Conservation (phyloP, 2,888 invertebrate species). For the Nemotelus nigrinus region DNA sequence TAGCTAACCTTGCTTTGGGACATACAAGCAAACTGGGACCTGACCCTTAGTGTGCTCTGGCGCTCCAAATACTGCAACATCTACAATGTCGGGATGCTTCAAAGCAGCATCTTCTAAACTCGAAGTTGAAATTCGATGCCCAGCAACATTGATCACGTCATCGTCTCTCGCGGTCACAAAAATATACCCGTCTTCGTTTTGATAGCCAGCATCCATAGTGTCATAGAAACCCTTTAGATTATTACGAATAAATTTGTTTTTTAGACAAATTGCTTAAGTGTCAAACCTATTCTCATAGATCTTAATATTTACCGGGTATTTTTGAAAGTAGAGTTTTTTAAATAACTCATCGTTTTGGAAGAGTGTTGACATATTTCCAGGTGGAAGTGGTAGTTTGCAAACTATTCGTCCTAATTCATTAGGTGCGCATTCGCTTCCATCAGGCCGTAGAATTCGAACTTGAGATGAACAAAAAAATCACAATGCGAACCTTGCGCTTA, state of each 20-base stretch:
- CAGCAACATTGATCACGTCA: conserved; percentile 94
- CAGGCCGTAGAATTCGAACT: conserved; percentile 75
- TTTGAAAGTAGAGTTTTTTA: conserved; percentile 82
- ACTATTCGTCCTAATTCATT: conserved; percentile 86
- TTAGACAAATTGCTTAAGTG: not conserved
- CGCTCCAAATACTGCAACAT: conserved; percentile 90
- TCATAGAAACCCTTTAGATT: conserved; percentile 70
- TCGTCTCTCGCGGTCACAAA: conserved; percentile 92
- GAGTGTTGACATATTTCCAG: conserved; percentile 85
- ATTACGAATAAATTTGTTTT: not conserved
- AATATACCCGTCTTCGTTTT: conserved; percentile 83
- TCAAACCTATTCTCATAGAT: not conserved
- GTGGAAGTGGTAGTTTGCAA: conserved; percentile 86
- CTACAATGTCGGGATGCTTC: conserved; percentile 84
- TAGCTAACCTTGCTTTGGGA: conserved; percentile 69
- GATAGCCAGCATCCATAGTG: conserved; percentile 94
- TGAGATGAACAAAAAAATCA: conserved; percentile 69
- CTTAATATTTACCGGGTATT: conserved; percentile 75
- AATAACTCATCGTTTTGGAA: conserved; percentile 85
- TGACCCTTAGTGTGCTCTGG: conserved; percentile 91
- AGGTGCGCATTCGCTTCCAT: conserved; percentile 74
- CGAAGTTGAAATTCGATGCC: conserved; percentile 88
- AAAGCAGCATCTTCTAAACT: conserved; percentile 91
- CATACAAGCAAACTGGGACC: conserved; percentile 87
- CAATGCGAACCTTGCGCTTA: conserved; percentile 65